Evolutionary conservation across 2,113 vertebrate species (phyloP).

Genomic region (Eretmochelys imbricata): DNA sequence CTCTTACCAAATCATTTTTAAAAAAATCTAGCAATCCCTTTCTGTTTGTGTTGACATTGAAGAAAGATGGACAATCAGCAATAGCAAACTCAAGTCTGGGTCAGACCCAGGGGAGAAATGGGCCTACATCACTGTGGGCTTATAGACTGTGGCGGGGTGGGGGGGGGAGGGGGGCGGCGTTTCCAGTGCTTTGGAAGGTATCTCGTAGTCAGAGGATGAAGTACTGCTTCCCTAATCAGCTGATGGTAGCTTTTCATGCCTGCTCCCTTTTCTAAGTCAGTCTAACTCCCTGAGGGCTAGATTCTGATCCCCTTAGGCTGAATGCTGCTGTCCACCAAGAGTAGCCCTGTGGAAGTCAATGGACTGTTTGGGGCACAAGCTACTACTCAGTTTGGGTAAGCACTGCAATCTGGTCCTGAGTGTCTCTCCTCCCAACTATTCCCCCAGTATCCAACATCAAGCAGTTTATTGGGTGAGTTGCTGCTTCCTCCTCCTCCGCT

Average conservation of each 20-base stretch:
- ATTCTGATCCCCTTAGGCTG: neutral
- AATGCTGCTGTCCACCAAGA: neutral
- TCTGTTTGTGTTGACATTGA: neutral
- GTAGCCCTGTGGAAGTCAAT: neutral
- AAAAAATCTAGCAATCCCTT: neutral
- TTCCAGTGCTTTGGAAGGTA: accelerated
- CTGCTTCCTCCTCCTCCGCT: neutral
- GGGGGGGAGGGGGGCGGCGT: too few species aligned
- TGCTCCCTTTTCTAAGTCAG: neutral
- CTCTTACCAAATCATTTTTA: neutral
- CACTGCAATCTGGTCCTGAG: neutral
- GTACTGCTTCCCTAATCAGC: neutral
- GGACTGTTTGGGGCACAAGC: neutral
- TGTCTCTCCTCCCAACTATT: neutral
- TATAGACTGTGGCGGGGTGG: neutral
- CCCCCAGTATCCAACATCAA: neutral
- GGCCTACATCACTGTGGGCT: neutral
- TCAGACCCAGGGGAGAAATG: neutral
- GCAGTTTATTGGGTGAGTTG: neutral
- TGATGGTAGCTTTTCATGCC: neutral
- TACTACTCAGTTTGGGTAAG: neutral
- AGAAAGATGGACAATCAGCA: neutral
- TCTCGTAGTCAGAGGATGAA: neutral
- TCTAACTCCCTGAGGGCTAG: neutral
- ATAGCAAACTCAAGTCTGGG: neutral